Evolutionary conservation across 1,140 invertebrate species (phyloP), one percentile per base, ranked within the genome.

Genomic region (Sinella curviseta): DNA sequence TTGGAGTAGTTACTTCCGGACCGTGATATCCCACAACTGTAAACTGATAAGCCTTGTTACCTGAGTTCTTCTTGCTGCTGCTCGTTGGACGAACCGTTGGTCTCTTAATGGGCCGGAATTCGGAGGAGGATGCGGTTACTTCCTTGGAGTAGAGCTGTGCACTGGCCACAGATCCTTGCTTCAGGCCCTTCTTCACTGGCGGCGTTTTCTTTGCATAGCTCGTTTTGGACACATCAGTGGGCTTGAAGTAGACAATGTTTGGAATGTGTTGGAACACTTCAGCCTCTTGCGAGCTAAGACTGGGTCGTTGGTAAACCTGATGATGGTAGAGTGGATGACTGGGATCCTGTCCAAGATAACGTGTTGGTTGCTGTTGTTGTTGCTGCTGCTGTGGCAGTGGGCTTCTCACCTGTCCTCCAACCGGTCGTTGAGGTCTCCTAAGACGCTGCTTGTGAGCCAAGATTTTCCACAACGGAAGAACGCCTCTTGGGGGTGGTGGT

Each of bases 171-270:
- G 28, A 30, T 30, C 80, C 80, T 30, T 78, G 80, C 30, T 79
- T 78, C 33, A 17, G 35, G 33, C 20, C 33, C 39, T 39, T 30
- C 16, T 48, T 57, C 28, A 75, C 26, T 35, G 36, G n/a, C 3
- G 28, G 28, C 8, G 30, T 73, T 4, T 39, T 39, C 12, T 48
- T 80, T 31, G 39, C 26, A 4, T 70, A 31, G 26, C 28, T 33
- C 12, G 2, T 30, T 12, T 70, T 70, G 3, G 24, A 12, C 4
- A 81, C 77, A 28, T 83, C 80, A 2, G 35, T 77, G 4, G 80
- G 77, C 30, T 75, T 33, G 77, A 81, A 81, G 74, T 80, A 81
- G 36, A 81, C 78, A 26, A 80, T 75, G 57, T 80, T 80, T 12
- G 76, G 80, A 39, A 83, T 34, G 36, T 73, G 54, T 54, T 76